Base-by-base conservation (phyloP, 2,797 vertebrate species). In the Dryobates pubescens region DNA sequence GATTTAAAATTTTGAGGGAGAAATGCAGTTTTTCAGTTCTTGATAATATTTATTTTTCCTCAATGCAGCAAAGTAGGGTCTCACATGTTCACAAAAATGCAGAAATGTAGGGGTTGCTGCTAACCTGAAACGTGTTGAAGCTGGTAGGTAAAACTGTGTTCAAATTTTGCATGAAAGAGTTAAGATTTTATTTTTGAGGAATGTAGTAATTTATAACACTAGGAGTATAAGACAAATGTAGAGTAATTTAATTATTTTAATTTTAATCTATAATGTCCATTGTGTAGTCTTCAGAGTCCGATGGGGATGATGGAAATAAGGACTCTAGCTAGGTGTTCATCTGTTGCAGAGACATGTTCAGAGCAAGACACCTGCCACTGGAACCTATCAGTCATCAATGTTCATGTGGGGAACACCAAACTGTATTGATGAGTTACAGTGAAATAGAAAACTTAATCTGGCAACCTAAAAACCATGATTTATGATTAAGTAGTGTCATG, bases 361-460 rank as follows among this genome's bases (percentile, higher is more conserved):
- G 38, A 67, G 19, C 5, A 23, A 51, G 17, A 63, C 16, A 49
- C 47, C 53, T 1, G 7, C 59, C 34, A 70, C 18, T 36, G 36
- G 26, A 88, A 61, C 6, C 16, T 26, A 9, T 20, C 62, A 80
- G 41, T 23, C 49, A 19, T 67, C 51, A 74, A 76, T 41, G 41
- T 65, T 36, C 7, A 49, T 87, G 43, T 72, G 49, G 56, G 38
- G 29, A 92, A 86, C 96, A 79, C 6, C 26, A 56, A 10, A 67
- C 18, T 57, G 27, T 64, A 13, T 0, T 13, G 19, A 56, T 32
- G 58, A 88, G 53, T 45, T 57, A 30, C 56, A 87, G 47, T 23
- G 89, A 59, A 51, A 77, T 32, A 86, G 45, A 88, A 93, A 77
- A 89, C 74, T 65, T 5, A 74, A 18, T 57, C 57, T 76, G 82